Evolutionary conservation across 2,113 vertebrate species (phyloP).

Genomic region (Tetraodon nigroviridis): DNA sequence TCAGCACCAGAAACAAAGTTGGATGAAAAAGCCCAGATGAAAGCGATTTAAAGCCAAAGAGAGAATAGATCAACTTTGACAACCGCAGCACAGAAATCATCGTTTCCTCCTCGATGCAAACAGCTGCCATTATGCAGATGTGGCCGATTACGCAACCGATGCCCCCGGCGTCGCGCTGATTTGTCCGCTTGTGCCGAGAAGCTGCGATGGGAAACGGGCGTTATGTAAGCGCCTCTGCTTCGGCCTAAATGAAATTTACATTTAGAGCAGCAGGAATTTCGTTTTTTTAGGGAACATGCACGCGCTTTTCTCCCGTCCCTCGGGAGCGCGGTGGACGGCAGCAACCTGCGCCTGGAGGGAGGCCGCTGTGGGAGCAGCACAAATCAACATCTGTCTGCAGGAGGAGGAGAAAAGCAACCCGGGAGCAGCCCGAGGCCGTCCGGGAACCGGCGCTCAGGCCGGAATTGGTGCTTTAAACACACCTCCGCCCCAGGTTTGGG

Average conservation of each 20-base stretch:
- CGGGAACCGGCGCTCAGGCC: no score
- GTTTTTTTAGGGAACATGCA: slow-evolving; percentile 43
- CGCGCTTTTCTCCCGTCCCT: slow-evolving; percentile 63
- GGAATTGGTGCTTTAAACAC: no score
- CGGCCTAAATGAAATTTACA: slow-evolving; percentile 58
- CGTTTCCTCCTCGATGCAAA: no score
- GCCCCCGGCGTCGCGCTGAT: neutral
- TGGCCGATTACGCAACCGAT: slow-evolving; percentile 2
- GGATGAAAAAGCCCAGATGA: no score
- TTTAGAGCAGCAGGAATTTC: slow-evolving; percentile 36
- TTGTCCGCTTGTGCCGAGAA: neutral
- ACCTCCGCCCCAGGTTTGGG: no score
- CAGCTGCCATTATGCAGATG: slow-evolving; percentile 1
- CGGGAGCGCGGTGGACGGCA: slow-evolving; percentile 45
- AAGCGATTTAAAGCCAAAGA: no score
- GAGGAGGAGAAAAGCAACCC: no score
- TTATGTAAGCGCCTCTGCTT: slow-evolving; percentile 37
- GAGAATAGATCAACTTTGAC: slow-evolving; percentile 6
- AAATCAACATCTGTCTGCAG: no score
- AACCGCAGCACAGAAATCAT: neutral
- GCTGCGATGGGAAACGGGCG: slow-evolving; percentile 7
- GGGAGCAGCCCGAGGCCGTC: no score
- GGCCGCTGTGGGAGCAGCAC: no score
- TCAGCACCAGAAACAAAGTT: no score
- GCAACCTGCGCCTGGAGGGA: slow-evolving; percentile 1